Percentiles rank a stretch among this genome's conserved stretches.
These are phyloP conservation scores for Zygothrica quintamaculata DNA, from an alignment of 2,888 invertebrate species.

Conservation along the genomic window DNA sequence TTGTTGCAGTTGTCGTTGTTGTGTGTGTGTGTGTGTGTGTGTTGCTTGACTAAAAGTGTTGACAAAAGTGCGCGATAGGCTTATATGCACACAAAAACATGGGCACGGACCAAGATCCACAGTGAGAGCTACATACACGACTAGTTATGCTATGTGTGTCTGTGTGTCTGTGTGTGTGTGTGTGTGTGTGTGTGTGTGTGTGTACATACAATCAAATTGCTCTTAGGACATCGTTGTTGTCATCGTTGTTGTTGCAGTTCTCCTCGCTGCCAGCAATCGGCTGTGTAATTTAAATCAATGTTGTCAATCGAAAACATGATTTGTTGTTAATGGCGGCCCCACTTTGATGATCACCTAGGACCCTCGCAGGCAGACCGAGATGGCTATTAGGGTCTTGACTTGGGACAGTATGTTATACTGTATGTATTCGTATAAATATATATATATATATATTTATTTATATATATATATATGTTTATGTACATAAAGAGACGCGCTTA, in stretches of 20 bases:
- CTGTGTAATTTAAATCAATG: slow-evolving; percentile 83
- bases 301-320: slow-evolving; percentile 83
- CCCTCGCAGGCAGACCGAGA: slow-evolving; percentile 20
- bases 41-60: slow-evolving; percentile 77
- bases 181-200: slow-evolving; percentile 8
- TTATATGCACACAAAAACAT: slow-evolving; percentile 57
- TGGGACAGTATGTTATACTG: too few relatives aligned
- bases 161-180: slow-evolving; percentile 1
- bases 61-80: slow-evolving; percentile 81
- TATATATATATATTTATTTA: background rate
- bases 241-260: slow-evolving; percentile 49
- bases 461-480: background rate
- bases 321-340: slow-evolving; percentile 79
- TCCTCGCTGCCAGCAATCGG: slow-evolving; percentile 70
- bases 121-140: slow-evolving; percentile 40
- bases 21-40: slow-evolving; percentile 31
- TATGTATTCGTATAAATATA: background rate
- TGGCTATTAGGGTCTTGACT: slow-evolving; percentile 23
- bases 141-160: slow-evolving; percentile 25
- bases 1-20: slow-evolving; percentile 25
- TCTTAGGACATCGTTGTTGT: slow-evolving; percentile 58
- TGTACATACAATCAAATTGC: slow-evolving; percentile 52
- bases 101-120: slow-evolving; percentile 47
- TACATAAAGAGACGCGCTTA: slow-evolving; percentile 52
- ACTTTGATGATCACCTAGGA: slow-evolving; percentile 67